phyloP scores from a whole-genome alignment of 1,140 invertebrate species.

The Eueides isabella region DNA sequence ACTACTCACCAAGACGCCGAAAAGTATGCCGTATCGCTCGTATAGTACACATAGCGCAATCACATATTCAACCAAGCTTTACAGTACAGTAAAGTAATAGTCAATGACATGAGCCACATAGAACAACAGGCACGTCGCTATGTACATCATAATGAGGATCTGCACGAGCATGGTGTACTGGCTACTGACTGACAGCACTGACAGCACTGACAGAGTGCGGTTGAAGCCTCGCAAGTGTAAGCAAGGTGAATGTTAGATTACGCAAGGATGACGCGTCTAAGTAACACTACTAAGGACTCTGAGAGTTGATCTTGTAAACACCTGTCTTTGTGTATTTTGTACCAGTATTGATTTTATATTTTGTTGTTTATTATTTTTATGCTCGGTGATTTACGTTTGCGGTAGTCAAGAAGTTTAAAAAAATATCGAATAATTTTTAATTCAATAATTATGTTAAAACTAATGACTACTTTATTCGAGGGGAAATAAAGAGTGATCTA shows the following conservation, averaged over 20 bases:
- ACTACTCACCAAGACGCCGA: slow-evolving; percentile 56
- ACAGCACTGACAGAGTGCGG: slow-evolving; percentile 29
- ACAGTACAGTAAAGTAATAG: slow-evolving; percentile 69
- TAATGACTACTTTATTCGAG: too few relatives aligned
- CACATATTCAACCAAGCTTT: slow-evolving; percentile 23
- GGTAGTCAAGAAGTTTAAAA: too few relatives aligned
- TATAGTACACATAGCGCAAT: slow-evolving; percentile 32
- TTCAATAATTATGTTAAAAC: too few relatives aligned
- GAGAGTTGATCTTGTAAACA: slow-evolving; percentile 4
- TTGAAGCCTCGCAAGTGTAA: slow-evolving; percentile 48
- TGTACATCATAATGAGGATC: slow-evolving; percentile 80
- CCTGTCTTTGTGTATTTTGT: slow-evolving; percentile 1
- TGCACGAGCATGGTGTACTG: slow-evolving; percentile 74
- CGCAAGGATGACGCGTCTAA: slow-evolving; percentile 45
- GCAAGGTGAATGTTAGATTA: slow-evolving; percentile 59
- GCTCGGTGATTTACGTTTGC: too few relatives aligned
- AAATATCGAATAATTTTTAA: too few relatives aligned
- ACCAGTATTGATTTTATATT: not conserved
- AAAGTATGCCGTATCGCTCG: slow-evolving; percentile 44
- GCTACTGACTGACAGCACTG: slow-evolving; percentile 3
- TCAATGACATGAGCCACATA: slow-evolving; percentile 78
- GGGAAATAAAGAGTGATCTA: too few relatives aligned
- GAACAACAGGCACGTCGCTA: slow-evolving; percentile 75
- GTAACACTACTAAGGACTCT: slow-evolving; percentile 44
- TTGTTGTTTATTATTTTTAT: not conserved